Conservation (phyloP, 2,797 vertebrate species). For the Pristis pectinata region DNA sequence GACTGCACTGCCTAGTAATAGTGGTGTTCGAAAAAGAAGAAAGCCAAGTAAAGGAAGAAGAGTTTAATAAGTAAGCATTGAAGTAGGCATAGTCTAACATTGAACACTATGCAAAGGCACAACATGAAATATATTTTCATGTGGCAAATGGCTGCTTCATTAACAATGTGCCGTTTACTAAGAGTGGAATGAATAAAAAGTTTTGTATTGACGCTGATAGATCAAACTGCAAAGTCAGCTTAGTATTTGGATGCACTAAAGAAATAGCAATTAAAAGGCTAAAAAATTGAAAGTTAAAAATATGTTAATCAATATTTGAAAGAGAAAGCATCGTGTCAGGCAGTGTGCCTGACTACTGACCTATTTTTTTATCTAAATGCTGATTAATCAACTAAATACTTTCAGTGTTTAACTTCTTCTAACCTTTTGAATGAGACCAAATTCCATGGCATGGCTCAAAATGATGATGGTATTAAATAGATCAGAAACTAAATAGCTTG, state of each 20-base stretch:
- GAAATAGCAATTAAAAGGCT: background rate
- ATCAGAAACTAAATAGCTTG: background rate
- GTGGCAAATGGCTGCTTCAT: background rate
- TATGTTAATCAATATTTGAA: background rate
- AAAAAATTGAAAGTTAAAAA: background rate
- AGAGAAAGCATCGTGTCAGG: background rate
- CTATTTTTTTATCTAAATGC: background rate
- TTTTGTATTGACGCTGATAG: background rate
- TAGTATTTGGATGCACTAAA: background rate
- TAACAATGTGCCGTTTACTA: background rate
- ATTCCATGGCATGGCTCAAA: background rate
- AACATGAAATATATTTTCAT: background rate
- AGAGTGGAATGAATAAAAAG: background rate
- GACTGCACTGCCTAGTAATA: slow-evolving; percentile 22
- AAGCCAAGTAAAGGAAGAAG: background rate
- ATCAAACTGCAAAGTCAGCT: background rate
- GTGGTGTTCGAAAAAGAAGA: background rate
- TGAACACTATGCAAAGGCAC: background rate
- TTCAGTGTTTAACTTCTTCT: background rate
- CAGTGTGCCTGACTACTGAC: background rate
- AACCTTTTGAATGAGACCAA: background rate
- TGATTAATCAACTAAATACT: background rate
- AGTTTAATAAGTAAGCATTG: background rate
- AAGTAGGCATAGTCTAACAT: background rate
- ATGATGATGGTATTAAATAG: background rate